A percentile compares a stretch with the other conserved stretches of the same genome.
Conservation (phyloP, 37 sponge, comb jelly and placozoan species). For the Cliona cf. orientalis region DNA sequence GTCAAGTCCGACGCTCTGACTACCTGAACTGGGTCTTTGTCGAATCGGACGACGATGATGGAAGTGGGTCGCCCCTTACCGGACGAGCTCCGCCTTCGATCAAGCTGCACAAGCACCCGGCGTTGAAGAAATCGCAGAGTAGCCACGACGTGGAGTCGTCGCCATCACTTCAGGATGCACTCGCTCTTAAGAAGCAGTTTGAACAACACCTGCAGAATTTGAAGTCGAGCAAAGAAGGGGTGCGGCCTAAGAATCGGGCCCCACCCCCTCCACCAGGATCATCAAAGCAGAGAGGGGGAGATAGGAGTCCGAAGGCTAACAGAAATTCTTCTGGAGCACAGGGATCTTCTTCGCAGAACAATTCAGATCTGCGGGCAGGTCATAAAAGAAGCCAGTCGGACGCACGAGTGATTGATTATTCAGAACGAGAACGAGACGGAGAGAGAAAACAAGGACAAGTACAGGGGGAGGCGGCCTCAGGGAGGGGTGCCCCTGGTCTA, state of each 20-base stretch:
- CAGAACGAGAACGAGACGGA: too few relatives aligned
- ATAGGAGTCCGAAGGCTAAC: too few relatives aligned
- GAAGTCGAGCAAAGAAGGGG: constrained; percentile 2
- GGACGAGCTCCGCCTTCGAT: constrained; percentile 16
- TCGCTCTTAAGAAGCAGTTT: background rate
- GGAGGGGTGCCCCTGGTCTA: too few relatives aligned
- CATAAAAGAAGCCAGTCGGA: background rate
- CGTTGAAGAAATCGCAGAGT: constrained; percentile 37
- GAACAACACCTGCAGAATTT: background rate
- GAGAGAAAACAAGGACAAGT: too few relatives aligned
- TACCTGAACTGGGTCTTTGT: constrained; percentile 36
- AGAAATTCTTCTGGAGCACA: too few relatives aligned
- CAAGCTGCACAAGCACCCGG: constrained; percentile 31
- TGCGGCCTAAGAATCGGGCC: constrained; percentile 28
- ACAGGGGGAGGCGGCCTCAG: too few relatives aligned
- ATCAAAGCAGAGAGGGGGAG: too few relatives aligned
- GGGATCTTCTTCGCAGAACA: too few relatives aligned
- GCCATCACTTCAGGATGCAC: background rate
- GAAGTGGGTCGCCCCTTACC: background rate
- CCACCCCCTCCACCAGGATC: constrained; percentile 50
- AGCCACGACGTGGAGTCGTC: background rate
- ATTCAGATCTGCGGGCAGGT: too few relatives aligned
- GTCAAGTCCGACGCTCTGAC: background rate
- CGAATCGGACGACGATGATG: constrained; percentile 12
- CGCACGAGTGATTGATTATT: too few relatives aligned